Evolutionary conservation across 2,797 vertebrate species (phyloP).

Genomic region (Helicolenus hilgendorfi): DNA sequence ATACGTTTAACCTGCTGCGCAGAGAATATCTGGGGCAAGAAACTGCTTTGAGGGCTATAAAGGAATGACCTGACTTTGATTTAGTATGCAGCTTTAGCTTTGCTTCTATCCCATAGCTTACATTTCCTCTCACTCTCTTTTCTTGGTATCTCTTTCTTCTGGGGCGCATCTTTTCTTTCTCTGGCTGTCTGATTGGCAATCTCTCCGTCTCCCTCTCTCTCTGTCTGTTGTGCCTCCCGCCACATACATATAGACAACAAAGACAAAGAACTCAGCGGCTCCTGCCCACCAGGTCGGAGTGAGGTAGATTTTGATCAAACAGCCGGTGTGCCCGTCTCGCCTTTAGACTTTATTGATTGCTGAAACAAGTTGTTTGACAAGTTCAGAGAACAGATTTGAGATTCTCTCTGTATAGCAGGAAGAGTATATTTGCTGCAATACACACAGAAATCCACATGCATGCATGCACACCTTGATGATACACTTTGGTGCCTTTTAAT

Average conservation of each 20-base stretch:
- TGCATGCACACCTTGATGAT: background rate
- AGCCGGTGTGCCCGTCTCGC: background rate
- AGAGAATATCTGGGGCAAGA: slow-evolving; percentile 63
- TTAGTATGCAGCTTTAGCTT: slow-evolving; percentile 54
- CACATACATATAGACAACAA: slow-evolving; percentile 29
- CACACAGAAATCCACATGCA: background rate
- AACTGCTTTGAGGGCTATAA: slow-evolving; percentile 51
- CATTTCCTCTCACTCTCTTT: background rate
- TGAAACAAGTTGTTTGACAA: slow-evolving; percentile 37
- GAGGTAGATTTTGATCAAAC: slow-evolving; percentile 36
- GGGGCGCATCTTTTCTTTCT: background rate
- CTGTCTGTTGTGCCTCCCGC: background rate
- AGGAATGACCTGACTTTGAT: slow-evolving; percentile 67
- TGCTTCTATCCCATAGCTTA: slow-evolving; percentile 9
- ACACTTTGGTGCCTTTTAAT: slow-evolving; percentile 7
- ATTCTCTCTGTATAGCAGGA: background rate
- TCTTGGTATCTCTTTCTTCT: background rate
- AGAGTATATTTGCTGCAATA: background rate
- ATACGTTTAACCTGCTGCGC: slow-evolving; percentile 68
- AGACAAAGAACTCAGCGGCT: background rate
- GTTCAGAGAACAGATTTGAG: slow-evolving; percentile 1
- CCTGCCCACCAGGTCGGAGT: slow-evolving; percentile 15
- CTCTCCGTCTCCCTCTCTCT: background rate
- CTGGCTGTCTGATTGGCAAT: slow-evolving; percentile 10
- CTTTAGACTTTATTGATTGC: slow-evolving; percentile 45